A percentile compares a stretch with the other conserved stretches of the same genome.
These are phyloP conservation scores for Dicranocentrus wangi DNA, from an alignment of 2,888 invertebrate species.

Conservation along the genomic window DNA sequence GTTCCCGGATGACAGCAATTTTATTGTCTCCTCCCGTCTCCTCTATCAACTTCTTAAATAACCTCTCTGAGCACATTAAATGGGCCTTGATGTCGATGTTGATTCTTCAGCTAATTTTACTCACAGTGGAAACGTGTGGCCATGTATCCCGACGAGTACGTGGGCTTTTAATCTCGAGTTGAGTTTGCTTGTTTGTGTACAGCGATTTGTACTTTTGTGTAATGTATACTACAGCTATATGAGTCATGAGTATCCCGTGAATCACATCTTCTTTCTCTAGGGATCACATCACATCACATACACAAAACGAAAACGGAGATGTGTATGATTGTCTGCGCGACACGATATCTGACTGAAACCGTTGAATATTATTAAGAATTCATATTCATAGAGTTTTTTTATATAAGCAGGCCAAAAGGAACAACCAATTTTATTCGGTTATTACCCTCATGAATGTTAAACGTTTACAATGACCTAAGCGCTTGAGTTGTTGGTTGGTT, in stretches of 20 bases:
- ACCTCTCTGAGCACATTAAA: constrained; percentile 18
- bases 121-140: neutral
- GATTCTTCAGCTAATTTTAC: constrained; percentile 18
- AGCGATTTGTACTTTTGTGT: constrained; percentile 7
- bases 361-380: constrained; percentile 24
- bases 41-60: constrained; percentile 10
- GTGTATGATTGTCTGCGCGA: constrained; percentile 3
- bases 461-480: constrained; percentile 32
- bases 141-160: too few species aligned
- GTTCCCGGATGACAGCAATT: constrained; percentile 58
- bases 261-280: neutral
- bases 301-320: neutral
- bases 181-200: too few species aligned
- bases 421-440: constrained; percentile 39
- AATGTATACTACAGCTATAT: neutral
- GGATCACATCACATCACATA: neutral
- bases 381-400: neutral
- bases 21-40: constrained; percentile 40
- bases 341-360: constrained; percentile 26
- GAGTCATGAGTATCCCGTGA: neutral
- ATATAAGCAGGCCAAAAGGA: constrained; percentile 29
- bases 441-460: constrained; percentile 42
- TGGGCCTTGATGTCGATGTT: constrained; percentile 31
- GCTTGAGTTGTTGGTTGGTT: too few species aligned
- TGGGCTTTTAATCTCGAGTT: too few species aligned